Evolutionary conservation across 2,797 vertebrate genomes (phyloP).

Genomic region (Chelmon rostratus): DNA sequence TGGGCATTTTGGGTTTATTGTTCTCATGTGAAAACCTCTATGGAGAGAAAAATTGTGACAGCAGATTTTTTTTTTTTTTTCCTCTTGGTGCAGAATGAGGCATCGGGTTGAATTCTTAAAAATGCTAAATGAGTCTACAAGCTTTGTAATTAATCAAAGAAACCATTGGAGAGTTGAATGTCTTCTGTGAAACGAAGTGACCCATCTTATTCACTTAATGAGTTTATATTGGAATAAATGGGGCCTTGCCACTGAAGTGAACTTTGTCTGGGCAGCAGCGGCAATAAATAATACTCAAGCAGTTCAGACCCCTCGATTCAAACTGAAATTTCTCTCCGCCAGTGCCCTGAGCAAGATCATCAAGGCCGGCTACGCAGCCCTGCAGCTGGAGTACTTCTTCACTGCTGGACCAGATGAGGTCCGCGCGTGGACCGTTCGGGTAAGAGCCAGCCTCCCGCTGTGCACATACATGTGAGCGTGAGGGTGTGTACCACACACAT

Average conservation of each 20-base stretch:
- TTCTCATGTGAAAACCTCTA: slow-evolving; percentile 89
- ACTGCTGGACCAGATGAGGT: slow-evolving; percentile 96
- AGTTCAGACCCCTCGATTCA: slow-evolving; percentile 59
- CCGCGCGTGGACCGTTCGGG: slow-evolving; percentile 95
- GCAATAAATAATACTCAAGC: slow-evolving; percentile 67
- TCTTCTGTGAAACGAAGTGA: slow-evolving; percentile 80
- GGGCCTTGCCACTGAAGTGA: slow-evolving; percentile 66
- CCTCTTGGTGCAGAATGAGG: slow-evolving; percentile 72
- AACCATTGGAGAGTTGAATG: slow-evolving; percentile 84
- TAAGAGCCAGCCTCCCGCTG: slow-evolving; percentile 89
- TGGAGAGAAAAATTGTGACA: slow-evolving; percentile 88
- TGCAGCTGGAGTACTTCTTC: slow-evolving; percentile 97
- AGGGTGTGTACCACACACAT: slow-evolving; percentile 37
- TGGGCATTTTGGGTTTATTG: slow-evolving; percentile 98
- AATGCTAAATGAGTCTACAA: slow-evolving; percentile 86
- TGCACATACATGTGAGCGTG: slow-evolving; percentile 37
- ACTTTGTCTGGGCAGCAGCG: slow-evolving; percentile 64
- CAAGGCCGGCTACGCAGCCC: slow-evolving; percentile 92
- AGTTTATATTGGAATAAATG: slow-evolving; percentile 81
- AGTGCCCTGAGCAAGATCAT: slow-evolving; percentile 94
- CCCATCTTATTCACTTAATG: slow-evolving; percentile 85
- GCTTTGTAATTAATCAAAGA: slow-evolving; percentile 87
- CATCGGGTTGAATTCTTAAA: slow-evolving; percentile 84
- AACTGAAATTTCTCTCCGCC: slow-evolving; percentile 65
- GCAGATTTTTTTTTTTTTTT: slow-evolving; percentile 78